Percentiles rank a stretch among this genome's conserved stretches.
Evolutionary conservation across 2,888 invertebrate genomes (phyloP).

Genomic region (Cataglyphis cursor): DNA sequence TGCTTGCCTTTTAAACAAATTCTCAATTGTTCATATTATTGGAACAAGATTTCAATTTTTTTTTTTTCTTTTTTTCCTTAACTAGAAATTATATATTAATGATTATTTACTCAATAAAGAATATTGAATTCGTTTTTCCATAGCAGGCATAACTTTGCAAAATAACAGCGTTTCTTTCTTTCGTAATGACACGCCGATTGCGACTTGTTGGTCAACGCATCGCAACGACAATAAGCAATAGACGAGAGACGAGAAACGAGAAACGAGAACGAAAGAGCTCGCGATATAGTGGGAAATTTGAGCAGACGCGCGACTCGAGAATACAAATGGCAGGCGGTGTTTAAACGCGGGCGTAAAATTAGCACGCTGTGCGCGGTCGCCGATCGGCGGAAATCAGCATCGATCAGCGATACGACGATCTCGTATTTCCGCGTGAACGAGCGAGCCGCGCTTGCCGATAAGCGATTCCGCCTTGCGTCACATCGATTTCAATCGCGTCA

Average conservation of each 20-base stretch:
- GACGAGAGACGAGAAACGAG: neutral
- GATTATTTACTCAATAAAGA: neutral
- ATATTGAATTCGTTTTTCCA: neutral
- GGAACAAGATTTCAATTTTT: neutral
- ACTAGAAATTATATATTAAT: neutral
- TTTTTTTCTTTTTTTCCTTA: neutral
- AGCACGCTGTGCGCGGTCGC: neutral
- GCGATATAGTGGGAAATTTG: constrained; percentile 6
- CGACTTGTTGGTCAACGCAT: neutral
- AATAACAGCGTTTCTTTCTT: constrained; percentile 1
- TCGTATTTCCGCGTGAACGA: constrained; percentile 25
- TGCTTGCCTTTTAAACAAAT: neutral
- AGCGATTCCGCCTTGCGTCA: constrained; percentile 57
- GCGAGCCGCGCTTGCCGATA: constrained; percentile 10
- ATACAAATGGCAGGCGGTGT: constrained; percentile 10
- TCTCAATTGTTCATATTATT: neutral
- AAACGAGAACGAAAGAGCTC: neutral
- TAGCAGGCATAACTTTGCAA: neutral
- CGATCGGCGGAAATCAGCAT: constrained; percentile 24
- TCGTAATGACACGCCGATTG: neutral
- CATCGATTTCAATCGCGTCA: constrained; percentile 48
- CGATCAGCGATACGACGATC: constrained; percentile 37
- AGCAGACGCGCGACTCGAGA: constrained; percentile 10
- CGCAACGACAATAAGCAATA: neutral
- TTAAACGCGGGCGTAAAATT: constrained; percentile 32